Evolutionary conservation across 2,797 vertebrate genomes (phyloP), one percentile per base, ranked within the genome.

Genomic region (Aeoliscus strigatus): DNA sequence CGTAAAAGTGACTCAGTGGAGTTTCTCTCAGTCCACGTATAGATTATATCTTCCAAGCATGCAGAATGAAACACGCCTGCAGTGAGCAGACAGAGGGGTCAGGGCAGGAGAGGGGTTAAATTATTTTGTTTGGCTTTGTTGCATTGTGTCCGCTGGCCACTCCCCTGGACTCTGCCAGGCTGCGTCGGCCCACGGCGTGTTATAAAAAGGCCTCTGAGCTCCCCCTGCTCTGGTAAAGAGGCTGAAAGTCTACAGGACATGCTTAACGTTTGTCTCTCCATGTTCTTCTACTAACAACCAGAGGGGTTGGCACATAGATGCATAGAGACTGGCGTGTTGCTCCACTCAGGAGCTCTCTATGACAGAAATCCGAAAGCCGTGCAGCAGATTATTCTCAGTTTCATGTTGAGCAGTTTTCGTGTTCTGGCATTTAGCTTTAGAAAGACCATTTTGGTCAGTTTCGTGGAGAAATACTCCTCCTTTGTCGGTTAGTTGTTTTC

Each of bases 221-320:
- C 77, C 74, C 78, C 66, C 73, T 81, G 75, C 79, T 78, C 84
- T 78, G 75, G 74, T 85, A 89, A 82, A 84, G 73, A 85, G 77
- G 75, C 73, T 81, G 74, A 88, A 85, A 82, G 85, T 87, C 84
- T 85, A 86, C 83, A 75, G 83, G 83, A 85, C 79, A 84, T 87
- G 82, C 83, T 88, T 73, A 79, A 78, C 64, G 54, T 87, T 81
- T 82, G 81, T 85, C 71, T 72, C 54, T 75, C 60, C 60, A 70
- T 79, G 81, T 84, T 78, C 60, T 63, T 80, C 62, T 81, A 61
- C 80, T 84, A 75, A 77, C 70, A 65, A 67, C 67, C 61, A 60
- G 45, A 52, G 28, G 54, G 60, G 66, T 62, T 81, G 67, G 66
- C 68, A 58, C 60, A 65, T 85, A 68, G 75, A 84, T 83, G 83